phyloP scores from a whole-genome alignment of 2,113 vertebrate genomes.

The Plectropomus leopardus region DNA sequence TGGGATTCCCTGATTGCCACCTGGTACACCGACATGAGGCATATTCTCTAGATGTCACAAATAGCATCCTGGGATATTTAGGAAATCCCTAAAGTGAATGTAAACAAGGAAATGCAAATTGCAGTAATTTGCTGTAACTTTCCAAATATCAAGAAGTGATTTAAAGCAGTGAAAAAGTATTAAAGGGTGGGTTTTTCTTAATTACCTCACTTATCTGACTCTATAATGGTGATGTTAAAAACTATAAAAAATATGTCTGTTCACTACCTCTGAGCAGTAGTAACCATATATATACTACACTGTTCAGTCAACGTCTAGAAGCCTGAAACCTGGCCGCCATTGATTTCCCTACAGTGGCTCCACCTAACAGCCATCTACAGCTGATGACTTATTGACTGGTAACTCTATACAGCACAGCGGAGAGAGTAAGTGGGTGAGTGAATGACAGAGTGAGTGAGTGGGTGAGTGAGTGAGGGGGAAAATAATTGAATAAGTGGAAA shows the following conservation, averaged over 20 bases:
- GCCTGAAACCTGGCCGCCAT: constrained; percentile 59
- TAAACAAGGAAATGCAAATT: not conserved
- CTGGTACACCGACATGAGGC: no score
- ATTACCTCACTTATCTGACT: not conserved
- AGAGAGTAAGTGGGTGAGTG: constrained; percentile 81
- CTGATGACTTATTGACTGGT: constrained; percentile 73
- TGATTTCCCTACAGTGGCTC: constrained; percentile 68
- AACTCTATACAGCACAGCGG: constrained; percentile 68
- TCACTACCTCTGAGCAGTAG: not conserved
- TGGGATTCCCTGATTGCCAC: no score
- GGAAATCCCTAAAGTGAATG: not conserved
- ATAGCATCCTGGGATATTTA: not conserved
- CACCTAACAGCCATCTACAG: constrained; percentile 60
- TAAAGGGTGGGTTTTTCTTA: constrained; percentile 43
- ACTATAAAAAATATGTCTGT: not conserved
- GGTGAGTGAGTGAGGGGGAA: constrained; percentile 75
- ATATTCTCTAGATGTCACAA: no score
- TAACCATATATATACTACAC: not conserved
- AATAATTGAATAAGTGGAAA: constrained; percentile 75
- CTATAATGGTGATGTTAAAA: not conserved
- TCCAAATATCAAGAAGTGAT: not conserved
- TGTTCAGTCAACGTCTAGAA: constrained; percentile 20
- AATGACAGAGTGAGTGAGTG: constrained; percentile 84
- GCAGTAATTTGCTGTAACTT: not conserved
- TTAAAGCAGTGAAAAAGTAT: not conserved